Evolutionary conservation across 2,113 vertebrate genomes (phyloP).

Genomic region (Corapipo altera): DNA sequence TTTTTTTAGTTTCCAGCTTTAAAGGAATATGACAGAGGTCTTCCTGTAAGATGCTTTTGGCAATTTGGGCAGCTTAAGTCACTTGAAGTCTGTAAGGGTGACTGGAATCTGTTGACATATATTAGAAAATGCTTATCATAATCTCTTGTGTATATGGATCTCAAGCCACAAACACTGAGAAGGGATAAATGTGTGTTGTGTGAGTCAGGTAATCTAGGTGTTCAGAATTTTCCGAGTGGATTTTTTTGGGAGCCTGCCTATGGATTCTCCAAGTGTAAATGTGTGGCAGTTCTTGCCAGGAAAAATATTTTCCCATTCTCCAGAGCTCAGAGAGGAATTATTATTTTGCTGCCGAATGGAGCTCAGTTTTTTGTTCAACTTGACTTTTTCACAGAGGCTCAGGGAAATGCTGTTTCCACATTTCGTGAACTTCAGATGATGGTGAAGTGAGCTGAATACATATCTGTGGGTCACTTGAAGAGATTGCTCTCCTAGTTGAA

Average conservation of each 20-base stretch:
- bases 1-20: not conserved
- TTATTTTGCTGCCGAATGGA: not conserved
- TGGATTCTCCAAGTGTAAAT: not conserved
- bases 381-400: not conserved
- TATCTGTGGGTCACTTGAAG: not conserved
- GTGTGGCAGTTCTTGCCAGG: slow-evolving; percentile 2
- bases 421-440: not conserved
- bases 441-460: not conserved
- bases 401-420: not conserved
- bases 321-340: not conserved
- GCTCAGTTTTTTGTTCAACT: not conserved
- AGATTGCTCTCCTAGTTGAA: not conserved
- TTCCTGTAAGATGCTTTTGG: slow-evolving; percentile 1
- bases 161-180: not conserved
- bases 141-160: not conserved
- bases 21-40: not conserved
- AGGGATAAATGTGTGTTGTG: not conserved
- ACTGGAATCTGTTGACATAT: not conserved
- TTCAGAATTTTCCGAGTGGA: not conserved
- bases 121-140: not conserved
- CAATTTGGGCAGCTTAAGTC: not conserved
- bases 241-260: not conserved
- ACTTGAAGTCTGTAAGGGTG: not conserved
- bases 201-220: not conserved
- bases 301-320: slow-evolving; percentile 38